A percentile compares a stretch with the other conserved stretches of the same genome.
Evolutionary conservation across 2,113 vertebrate genomes (phyloP).

Genomic region (Rostratula benghalensis): DNA sequence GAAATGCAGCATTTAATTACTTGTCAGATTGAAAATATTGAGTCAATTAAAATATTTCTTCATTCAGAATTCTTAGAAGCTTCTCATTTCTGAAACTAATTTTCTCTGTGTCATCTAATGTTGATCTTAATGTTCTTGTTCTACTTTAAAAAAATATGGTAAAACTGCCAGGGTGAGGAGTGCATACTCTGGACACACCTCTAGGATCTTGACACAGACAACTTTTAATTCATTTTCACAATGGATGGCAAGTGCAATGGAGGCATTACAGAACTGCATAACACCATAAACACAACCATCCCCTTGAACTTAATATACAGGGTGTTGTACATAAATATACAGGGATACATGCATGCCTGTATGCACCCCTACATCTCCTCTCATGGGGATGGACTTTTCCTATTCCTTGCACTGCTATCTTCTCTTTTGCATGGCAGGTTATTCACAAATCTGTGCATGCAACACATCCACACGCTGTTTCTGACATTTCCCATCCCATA

Average conservation of each 20-base stretch:
- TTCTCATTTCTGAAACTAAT: background rate
- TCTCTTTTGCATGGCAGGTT: background rate
- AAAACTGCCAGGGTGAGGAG: background rate
- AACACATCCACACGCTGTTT: background rate
- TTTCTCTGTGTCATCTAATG: background rate
- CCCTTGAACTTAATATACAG: background rate
- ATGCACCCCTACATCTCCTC: background rate
- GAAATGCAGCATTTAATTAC: constrained; percentile 32
- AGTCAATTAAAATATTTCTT: background rate
- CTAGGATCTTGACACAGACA: background rate
- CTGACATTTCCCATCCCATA: background rate
- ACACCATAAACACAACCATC: background rate
- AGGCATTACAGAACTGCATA: background rate
- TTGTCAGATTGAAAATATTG: background rate
- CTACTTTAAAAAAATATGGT: background rate
- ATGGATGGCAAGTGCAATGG: background rate
- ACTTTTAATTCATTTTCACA: background rate
- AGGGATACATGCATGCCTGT: fast-evolving
- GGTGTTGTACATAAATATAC: background rate
- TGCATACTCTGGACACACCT: background rate
- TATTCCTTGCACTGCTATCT: background rate
- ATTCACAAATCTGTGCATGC: background rate
- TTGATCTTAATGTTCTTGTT: background rate
- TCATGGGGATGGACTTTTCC: background rate
- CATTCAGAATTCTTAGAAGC: background rate